These are phyloP conservation scores for Dicentrarchus labrax DNA, from an alignment of 2,113 vertebrate species.

Conservation along the genomic window DNA sequence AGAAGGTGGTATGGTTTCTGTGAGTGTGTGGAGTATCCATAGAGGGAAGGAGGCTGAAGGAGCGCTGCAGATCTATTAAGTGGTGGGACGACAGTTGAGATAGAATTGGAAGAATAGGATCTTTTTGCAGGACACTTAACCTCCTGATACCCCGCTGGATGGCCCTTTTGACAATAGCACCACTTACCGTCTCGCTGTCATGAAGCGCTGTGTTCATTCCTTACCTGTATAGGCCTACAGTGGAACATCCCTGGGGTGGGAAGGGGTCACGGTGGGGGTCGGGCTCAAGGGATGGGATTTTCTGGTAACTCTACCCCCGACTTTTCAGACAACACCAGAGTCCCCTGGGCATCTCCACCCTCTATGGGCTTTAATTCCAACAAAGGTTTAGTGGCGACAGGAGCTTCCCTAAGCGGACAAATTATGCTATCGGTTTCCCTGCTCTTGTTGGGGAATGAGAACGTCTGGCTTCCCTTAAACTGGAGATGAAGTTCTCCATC, in stretches of 20 bases:
- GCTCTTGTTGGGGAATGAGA: conserved; percentile 81
- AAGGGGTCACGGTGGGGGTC: conserved; percentile 60
- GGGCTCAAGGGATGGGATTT: conserved; percentile 63
- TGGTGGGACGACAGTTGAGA: conserved; percentile 72
- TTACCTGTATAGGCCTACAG: conserved; percentile 81
- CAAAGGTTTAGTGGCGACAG: conserved; percentile 81
- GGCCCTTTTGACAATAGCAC: conserved; percentile 80
- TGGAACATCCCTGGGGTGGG: conserved; percentile 57
- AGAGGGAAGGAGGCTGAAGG: conserved; percentile 20
- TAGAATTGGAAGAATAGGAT: conserved; percentile 76
- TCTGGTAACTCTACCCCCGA: conserved; percentile 84
- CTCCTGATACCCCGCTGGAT: conserved; percentile 75
- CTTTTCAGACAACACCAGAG: conserved; percentile 68
- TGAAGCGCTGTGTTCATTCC: conserved; percentile 69
- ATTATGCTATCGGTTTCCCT: conserved; percentile 92
- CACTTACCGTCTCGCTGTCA: conserved; percentile 77
- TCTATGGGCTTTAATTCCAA: conserved; percentile 83
- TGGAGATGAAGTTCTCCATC: conserved; percentile 56
- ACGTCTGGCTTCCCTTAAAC: conserved; percentile 82
- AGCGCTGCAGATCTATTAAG: conserved; percentile 59
- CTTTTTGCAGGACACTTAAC: conserved; percentile 87
- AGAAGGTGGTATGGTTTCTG: neutral
- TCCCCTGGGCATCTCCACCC: conserved; percentile 69
- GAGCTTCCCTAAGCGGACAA: conserved; percentile 86
- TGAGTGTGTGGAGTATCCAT: conserved; percentile 4